Base-by-base conservation (phyloP, 2,797 vertebrate species). In the Neostethus bicornis region DNA sequence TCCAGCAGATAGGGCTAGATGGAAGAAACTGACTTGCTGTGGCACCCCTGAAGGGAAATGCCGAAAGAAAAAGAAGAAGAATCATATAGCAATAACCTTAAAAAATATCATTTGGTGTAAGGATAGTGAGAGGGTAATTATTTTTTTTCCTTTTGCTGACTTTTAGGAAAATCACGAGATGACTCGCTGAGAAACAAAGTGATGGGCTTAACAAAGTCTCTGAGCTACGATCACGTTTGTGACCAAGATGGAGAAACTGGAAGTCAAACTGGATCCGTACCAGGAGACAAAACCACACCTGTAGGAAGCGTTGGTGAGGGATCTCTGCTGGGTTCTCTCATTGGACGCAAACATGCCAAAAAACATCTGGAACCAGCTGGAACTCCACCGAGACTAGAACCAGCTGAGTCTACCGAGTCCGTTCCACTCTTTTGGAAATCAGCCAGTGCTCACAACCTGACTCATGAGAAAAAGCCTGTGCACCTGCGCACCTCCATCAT, bases 381-480 rank as follows among this genome's bases (percentile, higher is more conserved):
- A 9, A 73, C 73, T 7, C 71, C 70, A 0, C 79, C 84, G 0
- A 93, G 91, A 28, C 85, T 91, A 3, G 93, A 96, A 58, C 73
- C 84, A 1, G 89, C 93, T 0, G 93, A 92, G 63, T 98, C 97
- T 67, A 92, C 92, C 0, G 97, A 99, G 81, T 97, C 95, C 0
- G 93, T 98, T 42, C 96, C 95, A 1, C 91, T 98, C 64, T 96
- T 96, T 63, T 99, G 97, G 88, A 99, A 98, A 86, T 99, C 97
- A 0, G 94, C 92, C 54, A 99, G 97, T 1, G 97, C 95, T 8
- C 97, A 99, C 85, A 99, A 98, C 62, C 84, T 99, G 55, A 96
- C 93, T 14, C 93, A 93, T 0, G 96, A 98, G 75, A 99, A 98
- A 89, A 98, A 95, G 68, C 93, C 95, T 0, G 86, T 94, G 49